phyloP scores from a whole-genome alignment of 2,888 invertebrate species.

The Sialis fuliginosa region DNA sequence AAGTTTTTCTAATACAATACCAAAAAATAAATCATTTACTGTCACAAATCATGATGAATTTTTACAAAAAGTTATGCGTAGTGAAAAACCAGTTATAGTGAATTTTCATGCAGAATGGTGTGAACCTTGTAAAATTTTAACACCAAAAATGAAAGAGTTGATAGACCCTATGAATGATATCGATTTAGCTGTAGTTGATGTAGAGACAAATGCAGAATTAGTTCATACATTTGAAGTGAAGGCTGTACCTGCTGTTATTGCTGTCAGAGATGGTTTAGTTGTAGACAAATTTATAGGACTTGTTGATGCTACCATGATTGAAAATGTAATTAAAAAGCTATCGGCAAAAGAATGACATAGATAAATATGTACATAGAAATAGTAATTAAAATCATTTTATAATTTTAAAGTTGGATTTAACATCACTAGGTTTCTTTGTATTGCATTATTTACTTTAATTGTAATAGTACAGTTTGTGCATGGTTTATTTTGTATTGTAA shows the following conservation, averaged over 20 bases:
- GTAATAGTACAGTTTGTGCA: too few relatives aligned
- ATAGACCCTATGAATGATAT: conserved; percentile 52
- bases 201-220: conserved; percentile 63
- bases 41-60: conserved; percentile 64
- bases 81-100: conserved; percentile 69
- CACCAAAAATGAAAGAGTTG: conserved; percentile 63
- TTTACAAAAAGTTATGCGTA: conserved; percentile 68
- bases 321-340: conserved; percentile 52
- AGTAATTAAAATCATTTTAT: too few relatives aligned
- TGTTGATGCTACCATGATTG: conserved; percentile 67
- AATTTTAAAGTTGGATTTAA: too few relatives aligned
- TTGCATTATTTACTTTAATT: too few relatives aligned
- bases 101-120: conserved; percentile 88
- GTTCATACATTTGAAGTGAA: conserved; percentile 70
- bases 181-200: conserved; percentile 66
- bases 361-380: too few relatives aligned
- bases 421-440: too few relatives aligned
- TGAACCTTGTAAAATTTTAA: conserved; percentile 73
- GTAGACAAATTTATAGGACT: conserved; percentile 77
- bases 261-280: conserved; percentile 64
- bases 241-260: conserved; percentile 68
- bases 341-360: conserved; percentile 4
- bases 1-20: conserved; percentile 12
- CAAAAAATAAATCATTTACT: conserved; percentile 22
- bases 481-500: too few relatives aligned